Evolutionary conservation across 2,797 vertebrate species (phyloP).

Genomic region (Hoplostethus atlanticus): DNA sequence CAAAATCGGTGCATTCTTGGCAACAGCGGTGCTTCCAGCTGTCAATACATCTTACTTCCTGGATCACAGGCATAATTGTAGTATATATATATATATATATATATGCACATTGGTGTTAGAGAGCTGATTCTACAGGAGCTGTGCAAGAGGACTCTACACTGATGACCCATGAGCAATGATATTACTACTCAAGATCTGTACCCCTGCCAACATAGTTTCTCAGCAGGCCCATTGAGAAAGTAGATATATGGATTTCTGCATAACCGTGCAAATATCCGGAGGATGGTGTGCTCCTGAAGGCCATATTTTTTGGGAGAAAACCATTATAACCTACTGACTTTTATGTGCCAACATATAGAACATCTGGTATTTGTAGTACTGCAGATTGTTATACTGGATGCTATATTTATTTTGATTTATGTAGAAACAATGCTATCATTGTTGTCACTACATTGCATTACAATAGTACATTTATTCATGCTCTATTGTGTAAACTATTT

Average conservation of each 20-base stretch:
- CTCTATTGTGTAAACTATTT: neutral
- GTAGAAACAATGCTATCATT: neutral
- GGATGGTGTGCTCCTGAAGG: neutral
- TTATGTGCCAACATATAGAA: neutral
- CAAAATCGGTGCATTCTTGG: constrained; percentile 6
- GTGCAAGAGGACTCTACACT: constrained; percentile 10
- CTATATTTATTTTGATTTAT: neutral
- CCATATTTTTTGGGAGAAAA: neutral
- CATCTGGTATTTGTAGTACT: neutral
- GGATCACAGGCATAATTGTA: constrained; percentile 4
- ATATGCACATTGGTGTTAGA: constrained; percentile 4
- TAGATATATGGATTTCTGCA: constrained; percentile 31
- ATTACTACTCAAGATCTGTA: constrained; percentile 38
- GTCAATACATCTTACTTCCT: constrained; percentile 31
- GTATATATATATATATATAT: neutral
- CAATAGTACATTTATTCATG: constrained; percentile 1
- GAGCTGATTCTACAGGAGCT: constrained; percentile 39
- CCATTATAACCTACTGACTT: neutral
- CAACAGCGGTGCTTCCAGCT: neutral
- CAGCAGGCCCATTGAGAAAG: constrained; percentile 25
- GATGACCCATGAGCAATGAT: constrained; percentile 23
- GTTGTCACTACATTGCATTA: neutral
- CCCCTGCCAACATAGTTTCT: constrained; percentile 34
- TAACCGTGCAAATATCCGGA: constrained; percentile 3
- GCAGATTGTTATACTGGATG: neutral